Evolutionary conservation across 2,888 invertebrate species (phyloP), one percentile per base, ranked within the genome.

Genomic region (Rhaphigaster nebulosa): DNA sequence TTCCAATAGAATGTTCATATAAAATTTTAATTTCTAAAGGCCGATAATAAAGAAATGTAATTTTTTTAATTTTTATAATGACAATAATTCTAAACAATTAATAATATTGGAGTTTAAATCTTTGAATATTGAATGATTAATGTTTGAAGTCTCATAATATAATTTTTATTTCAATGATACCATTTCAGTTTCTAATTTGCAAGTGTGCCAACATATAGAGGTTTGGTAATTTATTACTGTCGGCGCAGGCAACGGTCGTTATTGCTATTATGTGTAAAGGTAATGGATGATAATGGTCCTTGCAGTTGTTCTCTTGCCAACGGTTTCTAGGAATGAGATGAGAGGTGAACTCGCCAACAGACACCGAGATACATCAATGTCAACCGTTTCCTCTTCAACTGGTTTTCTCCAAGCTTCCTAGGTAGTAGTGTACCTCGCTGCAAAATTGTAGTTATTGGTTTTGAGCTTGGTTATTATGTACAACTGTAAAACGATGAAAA

Each of bases 301-400:
- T 76, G 18, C 70, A 76, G 70, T 76, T 76, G 70, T 76, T 76
- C 38, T n/a, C 34, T 38, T 38, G 70, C 20, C 70, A 76, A 76
- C 70, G 70, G 70, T 76, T 38, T 38, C 70, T 76, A 76, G 70
- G 70, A 76, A 76, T 38, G 70, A 76, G 70, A 76, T 76, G 70
- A 76, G 70, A 76, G 70, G 70, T 76, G 70, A 76, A 76, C 70
- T 76, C 34, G 70, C 18, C 70, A 76, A 4, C 34, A 76, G 70
- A 23, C 70, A 76, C 12, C 20, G 70, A 38, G 70, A 76, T 76
- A 76, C 70, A 76, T 76, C 70, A 76, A 76, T 76, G 70, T 76
- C 70, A 38, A 34, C 34, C 38, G 70, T 76, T 38, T 76, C 70
- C 70, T 76, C 70, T 76, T 76, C 70, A 76, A 76, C 70, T 76